Evolutionary conservation across 2,113 vertebrate species (phyloP), one percentile per base, ranked within the genome.

Genomic region (Sigmodon hispidus): DNA sequence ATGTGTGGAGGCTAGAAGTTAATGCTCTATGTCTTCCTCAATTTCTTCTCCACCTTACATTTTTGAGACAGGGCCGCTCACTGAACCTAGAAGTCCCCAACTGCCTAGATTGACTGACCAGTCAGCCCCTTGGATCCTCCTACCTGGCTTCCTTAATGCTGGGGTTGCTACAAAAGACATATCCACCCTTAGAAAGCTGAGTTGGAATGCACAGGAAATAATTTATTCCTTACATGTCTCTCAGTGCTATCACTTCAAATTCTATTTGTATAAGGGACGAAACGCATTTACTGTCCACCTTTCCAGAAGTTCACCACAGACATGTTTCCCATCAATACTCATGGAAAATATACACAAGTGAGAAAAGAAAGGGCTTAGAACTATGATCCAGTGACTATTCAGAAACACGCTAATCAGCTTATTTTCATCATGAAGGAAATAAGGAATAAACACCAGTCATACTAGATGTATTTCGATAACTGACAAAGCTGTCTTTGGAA

Each of bases 231-330:
- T 17, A 3, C 12, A 31, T 26, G 77, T 70, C 43, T 73, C 0
- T 8, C 3, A 36, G 26, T 69, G 45, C 69, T 75, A 55, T 29
- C n/a, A 31, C 36, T 89, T 79, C 40, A 45, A 84, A 90, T 94
- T 75, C 45, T 34, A 69, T 77, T 89, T 90, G 43, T 75, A 40
- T 80, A 89, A 92, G n/a, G 15, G 77, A 69, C 57, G 76, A 86
- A 73, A 85, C 19, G 40, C 57, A 87, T 40, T 79, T 86, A 31
- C 45, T 89, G 26, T 40, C 40, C 61, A 87, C 24, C 22, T 90
- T 96, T 65, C 57, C 75, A 70, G 69, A 97, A 83, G n/a, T 22
- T 93, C 63, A 85, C 59, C 67, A 48, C 1, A 94, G 48, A 73
- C 24, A 67, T 4, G 26, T 55, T 93, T 50, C 31, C 83, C 17